These are phyloP conservation scores for Ahaetulla prasina DNA, from an alignment of 2,113 vertebrate genomes.

Conservation along the genomic window DNA sequence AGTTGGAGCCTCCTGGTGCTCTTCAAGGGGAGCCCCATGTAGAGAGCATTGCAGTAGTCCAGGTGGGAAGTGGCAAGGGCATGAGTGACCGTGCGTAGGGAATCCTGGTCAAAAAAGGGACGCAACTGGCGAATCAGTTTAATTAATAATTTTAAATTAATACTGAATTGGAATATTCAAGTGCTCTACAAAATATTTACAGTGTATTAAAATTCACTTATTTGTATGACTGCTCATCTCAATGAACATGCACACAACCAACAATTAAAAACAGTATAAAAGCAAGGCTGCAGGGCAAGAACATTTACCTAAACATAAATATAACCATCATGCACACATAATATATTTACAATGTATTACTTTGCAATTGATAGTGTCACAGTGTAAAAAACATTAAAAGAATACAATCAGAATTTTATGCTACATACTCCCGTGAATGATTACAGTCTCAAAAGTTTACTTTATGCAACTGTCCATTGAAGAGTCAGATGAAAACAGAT, in stretches of 20 bases:
- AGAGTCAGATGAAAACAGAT: neutral
- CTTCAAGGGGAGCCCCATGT: too few species aligned
- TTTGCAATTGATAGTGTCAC: neutral
- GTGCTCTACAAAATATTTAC: neutral
- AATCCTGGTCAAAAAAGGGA: too few species aligned
- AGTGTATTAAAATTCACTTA: neutral
- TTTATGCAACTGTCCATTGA: neutral
- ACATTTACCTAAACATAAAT: too few species aligned
- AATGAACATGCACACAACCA: neutral
- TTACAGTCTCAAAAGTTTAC: neutral
- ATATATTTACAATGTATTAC: neutral
- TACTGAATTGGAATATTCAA: neutral
- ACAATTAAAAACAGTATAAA: neutral
- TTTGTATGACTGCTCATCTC: neutral
- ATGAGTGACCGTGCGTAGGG: too few species aligned
- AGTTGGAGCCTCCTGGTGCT: too few species aligned
- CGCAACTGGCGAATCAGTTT: neutral
- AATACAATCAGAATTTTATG: neutral
- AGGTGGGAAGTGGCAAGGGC: too few species aligned
- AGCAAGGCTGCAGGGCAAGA: too few species aligned
- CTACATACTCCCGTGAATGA: slow-evolving; percentile 2
- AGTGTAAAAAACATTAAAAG: slow-evolving; percentile 21
- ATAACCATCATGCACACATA: neutral
- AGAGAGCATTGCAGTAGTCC: too few species aligned
- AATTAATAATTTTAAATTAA: neutral